Conservation (phyloP, 2,797 vertebrate genomes). For the Alcedo atthis region DNA sequence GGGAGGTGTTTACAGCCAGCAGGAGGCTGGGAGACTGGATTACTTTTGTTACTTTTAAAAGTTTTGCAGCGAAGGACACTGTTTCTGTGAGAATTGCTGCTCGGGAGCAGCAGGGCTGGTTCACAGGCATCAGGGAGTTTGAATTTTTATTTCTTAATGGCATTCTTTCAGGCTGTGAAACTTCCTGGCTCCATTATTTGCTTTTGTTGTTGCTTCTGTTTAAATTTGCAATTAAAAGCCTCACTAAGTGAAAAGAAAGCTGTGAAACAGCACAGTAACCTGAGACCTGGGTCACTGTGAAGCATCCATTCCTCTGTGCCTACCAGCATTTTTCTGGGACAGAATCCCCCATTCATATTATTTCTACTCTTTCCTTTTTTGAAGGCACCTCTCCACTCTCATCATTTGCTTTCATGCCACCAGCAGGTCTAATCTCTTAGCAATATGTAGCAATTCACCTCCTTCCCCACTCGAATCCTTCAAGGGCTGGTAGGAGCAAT, state of each 20-base stretch:
- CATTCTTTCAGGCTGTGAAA: not conserved
- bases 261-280: not conserved
- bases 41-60: not conserved
- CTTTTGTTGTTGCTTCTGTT: conserved; percentile 8
- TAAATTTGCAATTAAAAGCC: conserved; percentile 18
- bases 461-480: not conserved
- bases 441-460: not conserved
- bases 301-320: not conserved
- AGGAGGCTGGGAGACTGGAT: not conserved
- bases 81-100: not conserved
- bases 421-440: not conserved
- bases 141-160: conserved; percentile 30
- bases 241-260: not conserved
- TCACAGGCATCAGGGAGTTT: not conserved
- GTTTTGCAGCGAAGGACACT: rapidly evolving
- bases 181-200: not conserved
- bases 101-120: not conserved
- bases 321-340: not conserved
- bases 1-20: not conserved
- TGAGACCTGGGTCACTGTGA: not conserved
- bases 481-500: not conserved
- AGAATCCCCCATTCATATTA: not conserved
- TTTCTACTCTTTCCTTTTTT: not conserved
- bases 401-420: not conserved
- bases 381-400: not conserved